Conservation (phyloP, 2,797 vertebrate genomes). For the Uromys caudimaculatus region DNA sequence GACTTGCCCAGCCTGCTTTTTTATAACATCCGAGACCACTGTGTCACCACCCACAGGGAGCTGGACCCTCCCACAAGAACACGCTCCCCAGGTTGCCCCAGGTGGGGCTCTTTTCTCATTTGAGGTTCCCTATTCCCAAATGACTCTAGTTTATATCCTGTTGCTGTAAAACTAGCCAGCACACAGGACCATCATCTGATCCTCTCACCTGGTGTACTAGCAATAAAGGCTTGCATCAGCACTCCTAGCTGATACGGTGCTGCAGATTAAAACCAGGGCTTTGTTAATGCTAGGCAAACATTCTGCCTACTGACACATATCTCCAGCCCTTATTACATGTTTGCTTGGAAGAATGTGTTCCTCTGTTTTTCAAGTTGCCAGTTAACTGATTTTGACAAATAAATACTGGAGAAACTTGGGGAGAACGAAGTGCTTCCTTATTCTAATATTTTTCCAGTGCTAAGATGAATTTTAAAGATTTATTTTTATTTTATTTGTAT, state of each 20-base stretch:
- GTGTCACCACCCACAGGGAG: neutral
- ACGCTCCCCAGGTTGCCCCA: neutral
- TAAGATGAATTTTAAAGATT: neutral
- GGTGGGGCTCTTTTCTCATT: neutral
- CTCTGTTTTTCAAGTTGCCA: conserved; percentile 59
- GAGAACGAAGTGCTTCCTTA: conserved; percentile 12
- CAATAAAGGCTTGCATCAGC: neutral
- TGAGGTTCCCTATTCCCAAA: neutral
- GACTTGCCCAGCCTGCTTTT: neutral
- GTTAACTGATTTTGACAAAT: conserved; percentile 34
- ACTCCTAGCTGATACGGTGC: neutral
- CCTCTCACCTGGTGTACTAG: neutral
- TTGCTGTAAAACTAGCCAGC: neutral
- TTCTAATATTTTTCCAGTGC: neutral
- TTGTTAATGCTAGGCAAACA: neutral
- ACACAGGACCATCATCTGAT: neutral
- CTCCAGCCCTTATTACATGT: neutral
- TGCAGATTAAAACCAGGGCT: neutral
- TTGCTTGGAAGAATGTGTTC: conserved; percentile 34
- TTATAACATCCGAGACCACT: neutral
- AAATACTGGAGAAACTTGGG: conserved; percentile 3
- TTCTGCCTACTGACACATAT: neutral
- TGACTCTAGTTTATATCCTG: neutral
- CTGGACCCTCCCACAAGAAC: neutral
- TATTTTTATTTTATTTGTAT: neutral